Evolutionary conservation across 2,113 vertebrate genomes (phyloP).

Genomic region (Macaca mulatta): DNA sequence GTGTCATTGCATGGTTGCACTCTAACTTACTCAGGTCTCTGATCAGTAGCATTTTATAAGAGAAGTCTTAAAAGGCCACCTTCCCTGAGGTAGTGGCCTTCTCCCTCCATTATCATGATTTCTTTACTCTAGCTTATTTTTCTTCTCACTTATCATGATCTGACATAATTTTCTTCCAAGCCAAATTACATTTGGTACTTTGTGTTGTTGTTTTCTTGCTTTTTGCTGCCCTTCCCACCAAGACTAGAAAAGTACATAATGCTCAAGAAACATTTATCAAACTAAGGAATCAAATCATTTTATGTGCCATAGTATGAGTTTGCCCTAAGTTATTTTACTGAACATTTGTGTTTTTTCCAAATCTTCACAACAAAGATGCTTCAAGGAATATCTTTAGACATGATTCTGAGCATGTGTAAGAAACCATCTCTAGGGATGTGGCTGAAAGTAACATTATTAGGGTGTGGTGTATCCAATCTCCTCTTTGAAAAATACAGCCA

Average conservation of each 20-base stretch:
- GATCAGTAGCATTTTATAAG: not conserved
- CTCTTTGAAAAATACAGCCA: not conserved
- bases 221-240: not conserved
- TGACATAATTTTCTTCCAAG: not conserved
- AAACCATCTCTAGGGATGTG: not conserved
- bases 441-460: not conserved
- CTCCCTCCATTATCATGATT: not conserved
- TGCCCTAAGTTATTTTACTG: not conserved
- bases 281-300: not conserved
- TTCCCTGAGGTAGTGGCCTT: not conserved
- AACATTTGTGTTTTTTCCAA: not conserved
- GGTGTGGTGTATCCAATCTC: rapidly evolving
- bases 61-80: too few species aligned
- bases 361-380: not conserved
- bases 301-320: not conserved
- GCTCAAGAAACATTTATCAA: not conserved
- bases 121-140: not conserved
- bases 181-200: not conserved
- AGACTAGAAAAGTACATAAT: not conserved
- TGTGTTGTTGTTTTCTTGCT: not conserved
- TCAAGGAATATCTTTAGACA: not conserved
- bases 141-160: not conserved
- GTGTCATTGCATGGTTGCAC: not conserved
- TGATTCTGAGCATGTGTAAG: not conserved
- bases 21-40: not conserved